A percentile compares a stretch with the other conserved stretches of the same genome.
Evolutionary conservation across 2,113 vertebrate genomes (phyloP).

Genomic region (Stigmatopora nigra): DNA sequence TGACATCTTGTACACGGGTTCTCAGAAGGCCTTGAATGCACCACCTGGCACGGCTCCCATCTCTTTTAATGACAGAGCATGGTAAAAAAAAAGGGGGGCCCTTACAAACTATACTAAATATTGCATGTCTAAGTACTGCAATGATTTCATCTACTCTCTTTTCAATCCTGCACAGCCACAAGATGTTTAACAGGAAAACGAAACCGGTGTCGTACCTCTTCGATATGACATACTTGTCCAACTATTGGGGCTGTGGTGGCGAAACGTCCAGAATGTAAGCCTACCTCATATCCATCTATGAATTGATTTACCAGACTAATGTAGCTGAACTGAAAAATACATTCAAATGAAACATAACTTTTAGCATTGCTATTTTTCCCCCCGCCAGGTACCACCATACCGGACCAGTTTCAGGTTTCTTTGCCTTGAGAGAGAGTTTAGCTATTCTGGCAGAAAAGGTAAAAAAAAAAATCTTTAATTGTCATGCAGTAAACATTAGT

Average conservation of each 20-base stretch:
- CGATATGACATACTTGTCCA: slow-evolving; percentile 79
- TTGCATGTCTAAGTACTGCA: not conserved
- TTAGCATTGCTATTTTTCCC: slow-evolving; percentile 12
- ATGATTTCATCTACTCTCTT: slow-evolving; percentile 1
- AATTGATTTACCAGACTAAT: not conserved
- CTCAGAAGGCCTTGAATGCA: slow-evolving; percentile 87
- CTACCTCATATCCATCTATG: not conserved
- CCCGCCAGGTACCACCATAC: slow-evolving; percentile 88
- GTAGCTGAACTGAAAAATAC: not conserved
- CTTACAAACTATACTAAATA: not conserved
- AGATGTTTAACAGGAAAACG: slow-evolving; percentile 82
- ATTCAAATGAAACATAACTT: not conserved
- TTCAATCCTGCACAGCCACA: slow-evolving; percentile 67
- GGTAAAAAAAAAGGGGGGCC: slow-evolving; percentile 63
- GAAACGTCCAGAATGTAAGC: slow-evolving; percentile 76
- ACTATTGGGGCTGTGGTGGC: slow-evolving; percentile 84
- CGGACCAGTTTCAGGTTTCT: slow-evolving; percentile 76
- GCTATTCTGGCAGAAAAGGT: slow-evolving; percentile 81
- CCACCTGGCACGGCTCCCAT: slow-evolving; percentile 86
- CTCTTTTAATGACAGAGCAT: slow-evolving; percentile 88
- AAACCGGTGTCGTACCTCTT: slow-evolving; percentile 82
- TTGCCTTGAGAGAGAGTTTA: slow-evolving; percentile 82
- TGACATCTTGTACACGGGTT: slow-evolving; percentile 84
- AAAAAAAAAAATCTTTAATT: slow-evolving; percentile 33
- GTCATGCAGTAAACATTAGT: too few relatives aligned